Evolutionary conservation across 2,113 vertebrate genomes (phyloP), one percentile per base, ranked within the genome.

Genomic region (Orthochromis malagaraziensis): DNA sequence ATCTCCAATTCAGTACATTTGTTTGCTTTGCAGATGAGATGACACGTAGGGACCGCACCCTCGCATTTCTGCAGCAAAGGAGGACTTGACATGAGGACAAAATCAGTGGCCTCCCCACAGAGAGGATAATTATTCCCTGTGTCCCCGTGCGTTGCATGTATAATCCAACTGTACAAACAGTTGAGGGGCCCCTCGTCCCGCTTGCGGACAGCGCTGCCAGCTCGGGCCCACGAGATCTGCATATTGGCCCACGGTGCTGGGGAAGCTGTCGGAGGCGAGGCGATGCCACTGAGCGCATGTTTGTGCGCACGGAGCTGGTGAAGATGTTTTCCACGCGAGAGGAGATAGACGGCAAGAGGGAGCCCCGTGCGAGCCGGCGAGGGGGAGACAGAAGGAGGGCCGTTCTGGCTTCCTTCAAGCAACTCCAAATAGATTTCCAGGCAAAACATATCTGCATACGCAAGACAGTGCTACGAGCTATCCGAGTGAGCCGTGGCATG

Each of bases 351-450:
- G 54, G 86, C 90, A 49, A 88, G 88, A 90, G 93, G 87, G 90
- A 91, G 91, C 81, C 84, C 85, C 73, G 92, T 82, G 91, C 91
- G 92, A 95, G 93, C 77, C 63, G 65, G 86, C 82, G 68, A 86
- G 92, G 83, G 84, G 88, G 87, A 93, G 94, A 96, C 96, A 97
- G 96, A 96, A 97, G 96, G 96, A 95, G 91, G 93, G 90, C 93
- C 96, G 91, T 95, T 96, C 96, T 96, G 96, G 96, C 95, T 95
- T 95, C 96, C 96, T 97, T 95, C 94, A 89, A 97, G 96, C 96
- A 96, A 97, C 95, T 96, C 92, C 94, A 96, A 97, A 97, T 97
- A 97, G 96, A 97, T 97, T 97, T 97, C 95, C 93, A 95, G 96
- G 96, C 95, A 96, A 97, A 97, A 96, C 92, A 95, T 96, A 96